phyloP scores from a whole-genome alignment of 1,140 invertebrate species.

The Nasonia vitripennis region DNA sequence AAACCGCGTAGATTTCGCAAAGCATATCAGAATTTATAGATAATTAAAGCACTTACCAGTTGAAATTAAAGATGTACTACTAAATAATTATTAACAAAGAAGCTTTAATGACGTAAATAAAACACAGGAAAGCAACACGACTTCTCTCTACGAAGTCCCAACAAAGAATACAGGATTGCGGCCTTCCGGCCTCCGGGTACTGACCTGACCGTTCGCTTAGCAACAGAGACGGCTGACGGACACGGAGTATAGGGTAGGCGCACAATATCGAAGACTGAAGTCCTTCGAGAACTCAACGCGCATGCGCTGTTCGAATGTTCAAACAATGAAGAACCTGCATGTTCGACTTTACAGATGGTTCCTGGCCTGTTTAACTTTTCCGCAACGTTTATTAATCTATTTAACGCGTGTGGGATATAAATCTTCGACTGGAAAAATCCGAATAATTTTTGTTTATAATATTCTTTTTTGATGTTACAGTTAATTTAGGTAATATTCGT shows the following conservation, averaged over 20 bases:
- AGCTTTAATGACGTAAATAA: neutral
- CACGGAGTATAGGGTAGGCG: no score
- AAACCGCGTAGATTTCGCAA: neutral
- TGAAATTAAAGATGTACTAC: neutral
- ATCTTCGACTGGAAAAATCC: no score
- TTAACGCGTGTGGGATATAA: no score
- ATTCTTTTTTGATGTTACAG: no score
- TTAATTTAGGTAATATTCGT: no score
- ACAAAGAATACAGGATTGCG: slow-evolving; percentile 16
- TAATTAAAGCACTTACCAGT: slow-evolving; percentile 1
- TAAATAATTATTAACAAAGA: slow-evolving; percentile 14
- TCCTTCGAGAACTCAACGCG: no score
- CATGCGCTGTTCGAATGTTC: neutral
- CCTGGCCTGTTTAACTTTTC: no score
- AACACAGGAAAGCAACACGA: slow-evolving; percentile 27
- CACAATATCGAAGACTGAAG: neutral
- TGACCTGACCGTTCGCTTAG: neutral
- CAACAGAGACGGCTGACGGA: neutral
- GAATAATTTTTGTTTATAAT: no score
- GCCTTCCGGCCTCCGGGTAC: neutral
- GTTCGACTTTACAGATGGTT: no score
- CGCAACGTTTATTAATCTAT: no score
- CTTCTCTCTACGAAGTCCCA: slow-evolving; percentile 23
- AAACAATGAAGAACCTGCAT: no score
- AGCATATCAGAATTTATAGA: neutral